Evolutionary conservation across 2,888 invertebrate species (phyloP).

Genomic region (Bugula neritina): DNA sequence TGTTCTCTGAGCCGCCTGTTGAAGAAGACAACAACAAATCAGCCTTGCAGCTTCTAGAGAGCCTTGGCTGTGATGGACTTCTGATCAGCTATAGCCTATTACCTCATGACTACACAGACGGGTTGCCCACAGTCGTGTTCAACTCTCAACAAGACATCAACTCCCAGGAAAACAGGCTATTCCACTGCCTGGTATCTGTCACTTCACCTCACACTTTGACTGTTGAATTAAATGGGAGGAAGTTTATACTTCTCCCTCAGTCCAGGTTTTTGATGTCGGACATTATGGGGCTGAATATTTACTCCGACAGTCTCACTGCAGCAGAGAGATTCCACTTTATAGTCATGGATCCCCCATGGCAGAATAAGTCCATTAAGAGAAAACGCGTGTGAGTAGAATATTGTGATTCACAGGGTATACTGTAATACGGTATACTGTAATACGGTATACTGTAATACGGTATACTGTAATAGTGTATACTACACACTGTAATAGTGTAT

Average conservation of each 20-base stretch:
- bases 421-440: no score
- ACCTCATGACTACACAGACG: not conserved
- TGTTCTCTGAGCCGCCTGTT: not conserved
- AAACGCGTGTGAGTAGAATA: constrained; percentile 46
- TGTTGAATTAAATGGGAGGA: not conserved
- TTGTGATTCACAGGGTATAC: not conserved
- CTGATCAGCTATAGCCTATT: not conserved
- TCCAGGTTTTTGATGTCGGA: constrained; percentile 37
- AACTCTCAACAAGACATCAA: not conserved
- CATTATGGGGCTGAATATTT: constrained; percentile 7
- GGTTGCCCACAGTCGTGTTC: not conserved
- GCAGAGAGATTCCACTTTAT: constrained; percentile 66
- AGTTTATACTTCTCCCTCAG: constrained; percentile 34
- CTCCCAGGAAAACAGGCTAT: not conserved
- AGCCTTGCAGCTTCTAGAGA: not conserved
- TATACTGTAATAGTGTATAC: no score
- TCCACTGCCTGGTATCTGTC: not conserved
- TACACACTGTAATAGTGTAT: no score
- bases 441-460: no score
- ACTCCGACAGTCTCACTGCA: constrained; percentile 32
- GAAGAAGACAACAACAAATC: not conserved
- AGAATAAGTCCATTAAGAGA: constrained; percentile 85
- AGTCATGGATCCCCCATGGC: constrained; percentile 91
- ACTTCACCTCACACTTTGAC: not conserved
- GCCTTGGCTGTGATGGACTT: not conserved